Percentiles rank a stretch among this genome's conserved stretches.
Conservation (phyloP, 1,140 invertebrate species). For the Eciton burchellii region DNA sequence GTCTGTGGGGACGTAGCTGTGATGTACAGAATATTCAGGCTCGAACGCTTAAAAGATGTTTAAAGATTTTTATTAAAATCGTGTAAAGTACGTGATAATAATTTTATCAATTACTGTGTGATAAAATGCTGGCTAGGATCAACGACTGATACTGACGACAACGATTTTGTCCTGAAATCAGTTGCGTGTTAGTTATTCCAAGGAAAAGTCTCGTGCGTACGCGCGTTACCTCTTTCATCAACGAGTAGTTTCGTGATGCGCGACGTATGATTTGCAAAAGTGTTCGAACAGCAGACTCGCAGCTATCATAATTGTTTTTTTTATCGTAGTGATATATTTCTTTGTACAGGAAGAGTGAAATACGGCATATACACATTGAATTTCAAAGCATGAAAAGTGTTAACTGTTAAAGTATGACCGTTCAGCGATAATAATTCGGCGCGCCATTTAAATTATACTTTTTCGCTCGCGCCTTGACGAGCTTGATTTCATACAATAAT, state of each 20-base stretch:
- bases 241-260: slow-evolving; percentile 55
- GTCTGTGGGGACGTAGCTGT: slow-evolving; percentile 66
- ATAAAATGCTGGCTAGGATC: not conserved
- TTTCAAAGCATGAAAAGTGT: slow-evolving; percentile 60
- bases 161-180: not conserved
- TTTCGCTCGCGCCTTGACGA: not conserved
- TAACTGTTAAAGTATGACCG: slow-evolving; percentile 51
- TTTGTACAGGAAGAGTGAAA: slow-evolving; percentile 9
- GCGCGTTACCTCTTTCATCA: slow-evolving; percentile 54
- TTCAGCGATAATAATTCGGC: slow-evolving; percentile 60
- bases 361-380: not conserved
- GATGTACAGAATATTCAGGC: slow-evolving; percentile 59
- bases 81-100: not conserved
- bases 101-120: not conserved
- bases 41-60: slow-evolving; percentile 74
- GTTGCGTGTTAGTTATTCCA: slow-evolving; percentile 23
- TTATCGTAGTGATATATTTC: too few relatives aligned
- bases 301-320: not conserved
- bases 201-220: slow-evolving; percentile 58
- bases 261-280: slow-evolving; percentile 64
- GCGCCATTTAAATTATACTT: slow-evolving; percentile 71
- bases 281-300: slow-evolving; percentile 38
- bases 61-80: slow-evolving; percentile 61
- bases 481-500: not conserved
- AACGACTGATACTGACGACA: not conserved